phyloP scores from a whole-genome alignment of 1,140 invertebrate genomes.

The Antheraea pernyi region DNA sequence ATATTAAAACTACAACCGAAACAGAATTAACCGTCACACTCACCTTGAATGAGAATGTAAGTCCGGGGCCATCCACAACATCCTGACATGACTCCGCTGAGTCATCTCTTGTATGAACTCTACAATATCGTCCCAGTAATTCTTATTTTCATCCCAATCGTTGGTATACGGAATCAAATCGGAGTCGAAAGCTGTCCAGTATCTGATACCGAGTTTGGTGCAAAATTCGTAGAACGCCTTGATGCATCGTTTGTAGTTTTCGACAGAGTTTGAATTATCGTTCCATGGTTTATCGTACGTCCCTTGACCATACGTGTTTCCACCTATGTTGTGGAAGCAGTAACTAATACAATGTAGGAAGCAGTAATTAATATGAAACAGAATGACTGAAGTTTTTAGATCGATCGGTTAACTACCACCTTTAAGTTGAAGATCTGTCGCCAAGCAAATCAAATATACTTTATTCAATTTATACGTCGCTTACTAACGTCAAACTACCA shows the following conservation, averaged over 20 bases:
- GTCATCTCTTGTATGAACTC: slow-evolving; percentile 80
- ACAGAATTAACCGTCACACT: neutral
- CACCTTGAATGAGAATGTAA: slow-evolving; percentile 81
- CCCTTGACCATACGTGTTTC: slow-evolving; percentile 76
- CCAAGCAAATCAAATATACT: too few species aligned
- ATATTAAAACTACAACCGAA: too few species aligned
- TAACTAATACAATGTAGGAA: neutral
- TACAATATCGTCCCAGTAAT: slow-evolving; percentile 80
- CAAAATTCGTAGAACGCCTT: slow-evolving; percentile 84
- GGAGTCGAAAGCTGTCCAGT: slow-evolving; percentile 83
- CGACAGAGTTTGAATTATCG: slow-evolving; percentile 79
- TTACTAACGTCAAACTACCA: too few species aligned
- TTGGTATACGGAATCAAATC: slow-evolving; percentile 76
- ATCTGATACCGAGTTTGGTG: slow-evolving; percentile 81
- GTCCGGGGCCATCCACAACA: slow-evolving; percentile 83
- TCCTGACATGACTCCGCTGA: slow-evolving; percentile 79
- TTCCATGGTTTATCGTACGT: slow-evolving; percentile 78
- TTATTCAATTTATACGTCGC: too few species aligned
- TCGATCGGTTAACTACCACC: too few species aligned
- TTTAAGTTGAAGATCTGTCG: too few species aligned
- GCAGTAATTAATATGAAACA: neutral
- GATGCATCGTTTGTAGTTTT: slow-evolving; percentile 82
- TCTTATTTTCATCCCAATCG: slow-evolving; percentile 78
- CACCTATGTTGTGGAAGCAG: slow-evolving; percentile 15
- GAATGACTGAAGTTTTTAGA: too few species aligned